phyloP scores from a whole-genome alignment of 2,888 invertebrate species.

The Operophtera brumata region DNA sequence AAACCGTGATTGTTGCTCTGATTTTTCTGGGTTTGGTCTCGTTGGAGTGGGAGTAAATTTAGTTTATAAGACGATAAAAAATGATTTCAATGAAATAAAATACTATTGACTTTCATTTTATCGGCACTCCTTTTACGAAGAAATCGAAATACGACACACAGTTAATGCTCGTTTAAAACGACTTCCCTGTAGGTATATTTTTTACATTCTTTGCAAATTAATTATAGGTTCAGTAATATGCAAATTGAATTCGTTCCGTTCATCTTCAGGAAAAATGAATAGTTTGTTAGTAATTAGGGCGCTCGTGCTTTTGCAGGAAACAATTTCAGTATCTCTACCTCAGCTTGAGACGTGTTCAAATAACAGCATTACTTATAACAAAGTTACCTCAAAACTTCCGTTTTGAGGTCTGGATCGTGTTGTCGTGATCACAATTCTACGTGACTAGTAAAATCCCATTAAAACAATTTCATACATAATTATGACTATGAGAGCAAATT shows the following conservation, averaged over 20 bases:
- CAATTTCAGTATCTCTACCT: constrained; percentile 38
- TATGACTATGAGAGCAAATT: neutral
- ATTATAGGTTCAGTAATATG: too few species aligned
- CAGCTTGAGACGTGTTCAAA: constrained; percentile 40
- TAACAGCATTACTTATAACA: constrained; percentile 55
- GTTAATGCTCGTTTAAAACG: constrained; percentile 14
- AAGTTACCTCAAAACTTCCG: constrained; percentile 47
- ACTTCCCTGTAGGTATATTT: neutral
- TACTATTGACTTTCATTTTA: constrained; percentile 19
- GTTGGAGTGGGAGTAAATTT: too few species aligned
- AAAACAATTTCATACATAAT: constrained; percentile 42
- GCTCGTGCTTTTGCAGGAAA: constrained; percentile 30
- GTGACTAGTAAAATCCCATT: constrained; percentile 57
- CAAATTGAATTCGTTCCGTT: too few species aligned
- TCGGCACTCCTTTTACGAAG: constrained; percentile 10
- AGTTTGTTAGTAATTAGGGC: constrained; percentile 20
- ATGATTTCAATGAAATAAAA: too few species aligned
- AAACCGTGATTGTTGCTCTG: too few species aligned
- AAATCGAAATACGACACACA: constrained; percentile 2
- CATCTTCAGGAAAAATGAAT: constrained; percentile 8
- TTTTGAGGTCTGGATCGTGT: constrained; percentile 50
- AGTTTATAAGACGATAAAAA: too few species aligned
- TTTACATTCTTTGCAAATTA: too few species aligned
- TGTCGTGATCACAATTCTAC: constrained; percentile 62
- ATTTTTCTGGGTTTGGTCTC: too few species aligned